A percentile compares a stretch with the other conserved stretches of the same genome.
These are phyloP conservation scores for Eupithecia tripunctaria DNA, from an alignment of 2,888 invertebrate genomes.

Conservation along the genomic window DNA sequence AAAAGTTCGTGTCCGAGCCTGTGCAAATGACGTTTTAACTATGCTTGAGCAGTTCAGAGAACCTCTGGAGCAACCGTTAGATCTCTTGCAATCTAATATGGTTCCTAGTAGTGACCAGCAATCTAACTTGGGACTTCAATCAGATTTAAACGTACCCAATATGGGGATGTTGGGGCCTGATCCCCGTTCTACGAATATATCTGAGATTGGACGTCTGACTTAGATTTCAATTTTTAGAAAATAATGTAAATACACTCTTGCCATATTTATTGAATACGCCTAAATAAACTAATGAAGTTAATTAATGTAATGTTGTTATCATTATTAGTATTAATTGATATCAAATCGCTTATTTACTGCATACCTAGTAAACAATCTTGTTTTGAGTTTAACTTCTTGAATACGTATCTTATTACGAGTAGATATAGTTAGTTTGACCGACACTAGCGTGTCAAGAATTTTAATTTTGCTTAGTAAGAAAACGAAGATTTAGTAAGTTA, in stretches of 20 bases:
- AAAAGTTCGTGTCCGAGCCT: conserved; percentile 23
- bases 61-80: conserved; percentile 8
- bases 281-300: not conserved
- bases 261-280: conserved; percentile 1
- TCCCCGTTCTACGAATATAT: conserved; percentile 1
- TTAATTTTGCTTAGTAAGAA: not conserved
- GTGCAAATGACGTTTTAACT: conserved; percentile 16
- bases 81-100: conserved; percentile 8
- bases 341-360: not conserved
- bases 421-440: not conserved
- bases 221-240: not conserved
- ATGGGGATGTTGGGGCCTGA: not conserved
- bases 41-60: conserved; percentile 15
- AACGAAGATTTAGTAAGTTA: not conserved
- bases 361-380: not conserved
- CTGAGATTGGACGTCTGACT: conserved; percentile 13
- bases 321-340: not conserved
- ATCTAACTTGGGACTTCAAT: conserved; percentile 13
- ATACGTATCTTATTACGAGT: not conserved
- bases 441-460: not conserved
- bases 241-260: not conserved
- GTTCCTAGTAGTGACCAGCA: not conserved
- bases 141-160: conserved; percentile 5
- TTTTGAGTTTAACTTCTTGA: not conserved
- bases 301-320: not conserved